Conservation (phyloP, 2,113 vertebrate genomes). For the Garra rufa region DNA sequence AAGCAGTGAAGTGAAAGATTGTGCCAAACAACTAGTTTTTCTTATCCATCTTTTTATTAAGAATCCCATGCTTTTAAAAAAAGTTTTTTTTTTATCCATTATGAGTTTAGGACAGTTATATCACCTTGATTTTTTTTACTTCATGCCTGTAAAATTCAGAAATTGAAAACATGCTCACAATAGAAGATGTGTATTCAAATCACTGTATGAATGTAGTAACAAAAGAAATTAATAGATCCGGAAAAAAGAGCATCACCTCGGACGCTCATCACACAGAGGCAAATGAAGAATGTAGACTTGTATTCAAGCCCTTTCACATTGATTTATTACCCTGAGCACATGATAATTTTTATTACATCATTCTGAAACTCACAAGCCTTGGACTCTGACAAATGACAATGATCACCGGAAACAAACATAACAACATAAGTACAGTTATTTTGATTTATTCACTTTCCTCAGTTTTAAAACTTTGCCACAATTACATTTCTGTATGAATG, state of each 20-base stretch:
- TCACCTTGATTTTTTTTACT: background rate
- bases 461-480: background rate
- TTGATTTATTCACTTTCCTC: constrained; percentile 19
- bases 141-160: background rate
- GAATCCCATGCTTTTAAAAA: background rate
- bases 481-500: background rate
- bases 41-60: background rate
- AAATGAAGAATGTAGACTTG: constrained; percentile 23
- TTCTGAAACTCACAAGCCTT: constrained; percentile 24
- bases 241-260: background rate
- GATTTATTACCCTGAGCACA: constrained; percentile 51
- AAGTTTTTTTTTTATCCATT: background rate
- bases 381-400: constrained; percentile 25
- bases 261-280: background rate
- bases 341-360: constrained; percentile 43
- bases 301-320: constrained; percentile 51
- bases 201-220: background rate
- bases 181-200: background rate
- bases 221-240: background rate
- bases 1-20: background rate
- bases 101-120: background rate
- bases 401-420: constrained; percentile 30
- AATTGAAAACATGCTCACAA: background rate
- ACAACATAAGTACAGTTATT: constrained; percentile 23
- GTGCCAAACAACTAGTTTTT: background rate